Percentiles rank a stretch among this genome's conserved stretches.
These are phyloP conservation scores for Brachyptera risi DNA, from an alignment of 2,888 invertebrate genomes.

Conservation along the genomic window DNA sequence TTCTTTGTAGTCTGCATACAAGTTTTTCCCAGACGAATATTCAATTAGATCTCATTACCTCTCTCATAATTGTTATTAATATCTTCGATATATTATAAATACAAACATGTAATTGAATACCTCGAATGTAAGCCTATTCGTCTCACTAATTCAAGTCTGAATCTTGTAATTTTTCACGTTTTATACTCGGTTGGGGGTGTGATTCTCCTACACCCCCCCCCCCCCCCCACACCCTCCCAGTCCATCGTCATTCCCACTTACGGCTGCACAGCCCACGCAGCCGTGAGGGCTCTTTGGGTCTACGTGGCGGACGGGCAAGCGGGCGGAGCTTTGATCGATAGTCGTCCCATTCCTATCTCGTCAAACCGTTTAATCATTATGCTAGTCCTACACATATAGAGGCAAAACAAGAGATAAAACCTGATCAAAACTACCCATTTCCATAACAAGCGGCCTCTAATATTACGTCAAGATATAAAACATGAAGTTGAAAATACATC, in stretches of 20 bases:
- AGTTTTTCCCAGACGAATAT: too few species aligned
- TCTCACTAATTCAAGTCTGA: constrained; percentile 1
- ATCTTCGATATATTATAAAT: too few species aligned
- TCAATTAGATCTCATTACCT: too few species aligned
- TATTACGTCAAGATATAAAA: too few species aligned
- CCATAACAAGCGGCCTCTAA: too few species aligned
- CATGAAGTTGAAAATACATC: too few species aligned
- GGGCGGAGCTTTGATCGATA: constrained; percentile 12
- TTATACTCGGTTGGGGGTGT: constrained; percentile 19
- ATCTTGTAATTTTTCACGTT: constrained; percentile 21
- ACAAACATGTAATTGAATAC: too few species aligned
- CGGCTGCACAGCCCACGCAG: not conserved
- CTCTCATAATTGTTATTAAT: too few species aligned
- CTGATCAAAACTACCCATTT: not conserved
- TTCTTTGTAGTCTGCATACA: too few species aligned
- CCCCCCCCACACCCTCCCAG: not conserved
- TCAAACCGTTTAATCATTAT: constrained; percentile 24
- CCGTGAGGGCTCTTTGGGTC: not conserved
- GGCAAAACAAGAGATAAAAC: not conserved
- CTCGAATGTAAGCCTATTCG: too few species aligned
- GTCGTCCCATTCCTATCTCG: constrained; percentile 15
- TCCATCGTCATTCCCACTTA: too few species aligned
- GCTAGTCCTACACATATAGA: not conserved
- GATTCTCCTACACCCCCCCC: constrained; percentile 4
- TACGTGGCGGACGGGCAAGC: not conserved